Conservation (phyloP, 2,888 invertebrate genomes). For the Atethmia centrago region DNA sequence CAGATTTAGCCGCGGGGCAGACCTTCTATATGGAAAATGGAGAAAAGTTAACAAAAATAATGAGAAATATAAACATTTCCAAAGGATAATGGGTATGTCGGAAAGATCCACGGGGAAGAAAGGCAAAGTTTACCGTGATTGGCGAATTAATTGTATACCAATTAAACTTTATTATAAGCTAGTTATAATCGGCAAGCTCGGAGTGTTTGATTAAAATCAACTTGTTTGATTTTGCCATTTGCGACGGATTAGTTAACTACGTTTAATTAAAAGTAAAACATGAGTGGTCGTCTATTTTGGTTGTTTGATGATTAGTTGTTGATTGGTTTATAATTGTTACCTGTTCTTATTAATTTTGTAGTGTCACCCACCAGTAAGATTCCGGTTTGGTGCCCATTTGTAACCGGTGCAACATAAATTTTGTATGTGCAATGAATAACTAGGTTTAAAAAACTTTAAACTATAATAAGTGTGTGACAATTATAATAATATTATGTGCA, state of each 20-base stretch:
- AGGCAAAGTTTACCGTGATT: conserved; percentile 54
- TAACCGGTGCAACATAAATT: neutral
- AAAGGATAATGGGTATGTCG: conserved; percentile 54
- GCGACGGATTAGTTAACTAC: conserved; percentile 57
- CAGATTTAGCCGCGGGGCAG: conserved; percentile 17
- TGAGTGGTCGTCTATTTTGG: conserved; percentile 44
- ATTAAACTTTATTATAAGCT: conserved; percentile 68
- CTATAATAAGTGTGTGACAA: no score
- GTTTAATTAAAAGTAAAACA: conserved; percentile 59
- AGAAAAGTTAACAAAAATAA: conserved; percentile 52
- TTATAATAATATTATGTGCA: no score
- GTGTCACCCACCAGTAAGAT: neutral
- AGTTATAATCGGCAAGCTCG: conserved; percentile 26
- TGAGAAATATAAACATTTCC: conserved; percentile 58
- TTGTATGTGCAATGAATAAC: no score
- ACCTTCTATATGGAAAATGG: conserved; percentile 25
- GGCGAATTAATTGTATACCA: conserved; percentile 67
- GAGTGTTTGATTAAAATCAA: conserved; percentile 65
- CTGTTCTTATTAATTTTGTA: conserved; percentile 36
- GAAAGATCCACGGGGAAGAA: conserved; percentile 50
- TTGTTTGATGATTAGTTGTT: conserved; percentile 46
- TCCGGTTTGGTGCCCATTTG: neutral
- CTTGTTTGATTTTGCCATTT: conserved; percentile 54
- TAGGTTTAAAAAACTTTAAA: no score
- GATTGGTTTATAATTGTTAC: conserved; percentile 41